These are phyloP conservation scores for Sturmia bella DNA, from an alignment of 2,888 invertebrate genomes.

Conservation along the genomic window DNA sequence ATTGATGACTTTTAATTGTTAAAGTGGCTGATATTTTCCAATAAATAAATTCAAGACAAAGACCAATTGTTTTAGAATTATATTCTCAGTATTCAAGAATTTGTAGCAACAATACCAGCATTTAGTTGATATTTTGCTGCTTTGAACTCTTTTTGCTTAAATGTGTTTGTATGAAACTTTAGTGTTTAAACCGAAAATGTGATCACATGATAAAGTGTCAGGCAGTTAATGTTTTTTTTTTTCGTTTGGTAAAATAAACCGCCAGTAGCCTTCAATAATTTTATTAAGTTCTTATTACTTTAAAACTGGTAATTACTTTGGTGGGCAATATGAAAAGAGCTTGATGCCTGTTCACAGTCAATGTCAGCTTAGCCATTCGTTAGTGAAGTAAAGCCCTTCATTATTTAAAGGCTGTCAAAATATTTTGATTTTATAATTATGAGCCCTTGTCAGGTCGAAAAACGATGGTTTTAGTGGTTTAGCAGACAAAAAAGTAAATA, in stretches of 20 bases:
- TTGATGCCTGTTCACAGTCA: slow-evolving; percentile 1
- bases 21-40: slow-evolving; percentile 45
- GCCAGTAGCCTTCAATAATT: slow-evolving; percentile 15
- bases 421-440: too few relatives aligned
- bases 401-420: too few relatives aligned
- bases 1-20: slow-evolving; percentile 54
- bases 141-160: slow-evolving; percentile 15
- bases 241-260: neutral
- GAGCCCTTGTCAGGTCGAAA: too few relatives aligned
- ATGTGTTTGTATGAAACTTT: slow-evolving; percentile 28
- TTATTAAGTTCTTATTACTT: neutral
- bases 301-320: too few relatives aligned
- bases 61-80: slow-evolving; percentile 34
- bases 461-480: too few relatives aligned
- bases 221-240: neutral
- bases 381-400: slow-evolving; percentile 9
- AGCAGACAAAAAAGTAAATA: too few relatives aligned
- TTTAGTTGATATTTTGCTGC: neutral
- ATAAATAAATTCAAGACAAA: slow-evolving; percentile 16
- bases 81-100: slow-evolving; percentile 28
- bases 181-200: neutral
- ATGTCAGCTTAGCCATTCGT: slow-evolving; percentile 7
- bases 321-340: too few relatives aligned
- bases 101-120: slow-evolving; percentile 18
- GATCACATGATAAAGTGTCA: neutral